phyloP scores from a whole-genome alignment of 2,113 vertebrate species.

The Tretioscincus oriximinensis region DNA sequence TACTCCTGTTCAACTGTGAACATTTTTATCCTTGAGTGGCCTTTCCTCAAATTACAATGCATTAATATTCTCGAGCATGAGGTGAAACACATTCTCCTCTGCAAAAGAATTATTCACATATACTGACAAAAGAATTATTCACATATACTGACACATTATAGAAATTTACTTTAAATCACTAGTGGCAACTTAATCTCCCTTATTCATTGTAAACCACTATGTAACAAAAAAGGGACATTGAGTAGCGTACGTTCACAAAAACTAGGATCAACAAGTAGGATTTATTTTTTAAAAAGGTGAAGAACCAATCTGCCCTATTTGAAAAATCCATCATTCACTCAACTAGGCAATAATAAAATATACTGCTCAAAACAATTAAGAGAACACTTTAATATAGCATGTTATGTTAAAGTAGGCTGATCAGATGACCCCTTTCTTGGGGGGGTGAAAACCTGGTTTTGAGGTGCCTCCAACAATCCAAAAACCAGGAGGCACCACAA shows the following conservation, averaged over 20 bases:
- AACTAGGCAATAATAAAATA: too few species aligned
- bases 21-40: neutral
- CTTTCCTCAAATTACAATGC: conserved; percentile 10
- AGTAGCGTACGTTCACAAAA: neutral
- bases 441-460: too few species aligned
- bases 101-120: neutral
- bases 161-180: neutral
- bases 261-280: too few species aligned
- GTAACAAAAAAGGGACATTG: neutral
- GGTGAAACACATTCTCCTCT: conserved; percentile 1
- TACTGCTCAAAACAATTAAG: too few species aligned
- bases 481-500: too few species aligned
- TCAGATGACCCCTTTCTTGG: too few species aligned
- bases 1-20: neutral
- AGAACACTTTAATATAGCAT: too few species aligned
- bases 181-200: neutral
- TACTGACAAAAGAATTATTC: neutral
- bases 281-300: too few species aligned
- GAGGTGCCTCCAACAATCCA: too few species aligned
- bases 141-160: neutral
- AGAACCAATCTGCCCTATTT: too few species aligned
- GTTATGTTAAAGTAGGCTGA: too few species aligned
- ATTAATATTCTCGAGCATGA: conserved; percentile 1
- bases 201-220: neutral
- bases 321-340: too few species aligned